Percentiles rank a stretch among this genome's conserved stretches.
Evolutionary conservation across 2,888 invertebrate genomes (phyloP).

Genomic region (Nephrotoma guestfalica): DNA sequence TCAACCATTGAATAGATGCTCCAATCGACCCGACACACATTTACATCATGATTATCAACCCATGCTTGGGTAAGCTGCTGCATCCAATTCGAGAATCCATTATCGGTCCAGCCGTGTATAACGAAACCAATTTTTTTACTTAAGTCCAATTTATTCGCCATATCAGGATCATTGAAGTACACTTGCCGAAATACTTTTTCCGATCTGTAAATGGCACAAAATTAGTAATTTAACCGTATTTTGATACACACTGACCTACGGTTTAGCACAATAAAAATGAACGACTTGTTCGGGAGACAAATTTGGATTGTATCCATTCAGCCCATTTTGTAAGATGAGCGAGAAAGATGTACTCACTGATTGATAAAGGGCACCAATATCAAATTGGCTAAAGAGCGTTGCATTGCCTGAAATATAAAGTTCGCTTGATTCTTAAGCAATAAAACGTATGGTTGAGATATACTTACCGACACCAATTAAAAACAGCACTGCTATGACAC

Average conservation of each 20-base stretch:
- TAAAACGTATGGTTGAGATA: background rate
- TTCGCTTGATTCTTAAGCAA: background rate
- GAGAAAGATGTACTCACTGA: background rate
- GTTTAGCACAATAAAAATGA: background rate
- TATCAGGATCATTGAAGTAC: slow-evolving; percentile 23
- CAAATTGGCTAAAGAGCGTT: background rate
- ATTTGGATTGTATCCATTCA: background rate
- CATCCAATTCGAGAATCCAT: slow-evolving; percentile 27
- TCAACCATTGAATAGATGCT: slow-evolving; percentile 23
- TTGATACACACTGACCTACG: background rate
- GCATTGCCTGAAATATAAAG: background rate
- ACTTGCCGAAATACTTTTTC: slow-evolving; percentile 21
- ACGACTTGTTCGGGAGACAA: background rate
- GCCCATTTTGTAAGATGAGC: background rate
- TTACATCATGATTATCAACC: slow-evolving; percentile 23
- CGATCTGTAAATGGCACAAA: slow-evolving; percentile 10
- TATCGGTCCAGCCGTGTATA: slow-evolving; percentile 29
- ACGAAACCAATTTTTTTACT: slow-evolving; percentile 23
- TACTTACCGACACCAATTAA: background rate
- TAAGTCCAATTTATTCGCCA: slow-evolving; percentile 21
- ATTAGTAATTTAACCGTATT: background rate
- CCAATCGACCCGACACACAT: slow-evolving; percentile 30
- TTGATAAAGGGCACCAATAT: background rate
- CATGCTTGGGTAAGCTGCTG: slow-evolving; percentile 24
- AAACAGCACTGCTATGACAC: background rate